A percentile compares a stretch with the other conserved stretches of the same genome.
These are phyloP conservation scores for Cotesia typhae DNA, from an alignment of 1,140 invertebrate species.

Conservation along the genomic window DNA sequence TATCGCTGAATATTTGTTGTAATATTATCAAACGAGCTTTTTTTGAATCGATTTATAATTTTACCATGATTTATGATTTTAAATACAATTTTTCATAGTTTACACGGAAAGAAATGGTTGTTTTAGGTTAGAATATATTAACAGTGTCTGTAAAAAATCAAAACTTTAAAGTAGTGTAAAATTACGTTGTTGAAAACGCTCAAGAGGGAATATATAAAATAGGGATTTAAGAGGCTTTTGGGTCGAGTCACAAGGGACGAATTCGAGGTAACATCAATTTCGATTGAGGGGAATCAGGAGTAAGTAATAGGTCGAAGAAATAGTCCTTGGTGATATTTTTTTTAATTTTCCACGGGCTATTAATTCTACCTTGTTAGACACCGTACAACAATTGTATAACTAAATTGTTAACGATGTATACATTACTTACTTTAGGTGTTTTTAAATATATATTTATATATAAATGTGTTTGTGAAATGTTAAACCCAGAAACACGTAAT, in stretches of 20 bases:
- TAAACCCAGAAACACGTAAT: neutral
- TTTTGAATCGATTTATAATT: no score
- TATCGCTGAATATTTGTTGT: no score
- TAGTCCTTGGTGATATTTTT: constrained; percentile 7
- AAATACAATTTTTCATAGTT: neutral
- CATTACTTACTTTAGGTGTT: no score
- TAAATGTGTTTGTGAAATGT: no score
- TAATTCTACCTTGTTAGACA: no score
- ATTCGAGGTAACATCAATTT: constrained; percentile 12
- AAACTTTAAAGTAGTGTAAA: neutral
- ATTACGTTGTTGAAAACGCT: constrained; percentile 8
- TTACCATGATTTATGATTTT: no score
- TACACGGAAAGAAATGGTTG: constrained; percentile 34
- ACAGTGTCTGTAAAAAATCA: constrained; percentile 16
- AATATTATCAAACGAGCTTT: no score
- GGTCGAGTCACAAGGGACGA: constrained; percentile 14
- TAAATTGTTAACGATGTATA: no score
- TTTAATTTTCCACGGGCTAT: no score
- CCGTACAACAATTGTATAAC: no score
- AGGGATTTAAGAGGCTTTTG: neutral
- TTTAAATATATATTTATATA: no score
- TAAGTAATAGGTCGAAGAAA: constrained; percentile 12
- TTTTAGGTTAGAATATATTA: constrained; percentile 4
- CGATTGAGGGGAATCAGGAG: constrained; percentile 10
- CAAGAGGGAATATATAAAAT: constrained; percentile 6